These are phyloP conservation scores for Aix galericulata DNA, from an alignment of 2,113 vertebrate species.

Conservation along the genomic window DNA sequence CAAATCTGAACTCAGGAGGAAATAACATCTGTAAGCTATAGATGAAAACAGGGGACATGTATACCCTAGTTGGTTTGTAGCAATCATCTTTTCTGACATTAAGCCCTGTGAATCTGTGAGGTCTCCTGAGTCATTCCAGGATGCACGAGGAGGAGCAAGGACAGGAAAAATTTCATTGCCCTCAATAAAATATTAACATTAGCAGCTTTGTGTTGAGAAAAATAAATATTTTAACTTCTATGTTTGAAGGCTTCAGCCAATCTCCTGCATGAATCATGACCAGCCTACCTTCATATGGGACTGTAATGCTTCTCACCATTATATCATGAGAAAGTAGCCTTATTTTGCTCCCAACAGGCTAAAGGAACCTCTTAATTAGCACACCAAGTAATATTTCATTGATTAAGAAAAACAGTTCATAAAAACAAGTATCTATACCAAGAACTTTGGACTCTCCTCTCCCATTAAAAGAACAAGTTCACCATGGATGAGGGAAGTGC, in stretches of 20 bases:
- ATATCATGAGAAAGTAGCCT: background rate
- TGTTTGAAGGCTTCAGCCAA: background rate
- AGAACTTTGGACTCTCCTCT: background rate
- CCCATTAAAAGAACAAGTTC: background rate
- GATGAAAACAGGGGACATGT: background rate
- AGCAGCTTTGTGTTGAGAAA: background rate
- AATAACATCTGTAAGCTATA: background rate
- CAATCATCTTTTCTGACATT: background rate
- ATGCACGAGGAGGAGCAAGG: background rate
- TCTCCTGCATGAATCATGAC: background rate
- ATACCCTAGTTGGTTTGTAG: background rate
- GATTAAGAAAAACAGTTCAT: background rate
- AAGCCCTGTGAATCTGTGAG: background rate
- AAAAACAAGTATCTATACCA: background rate
- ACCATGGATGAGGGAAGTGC: background rate
- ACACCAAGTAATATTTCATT: background rate
- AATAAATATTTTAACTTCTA: background rate
- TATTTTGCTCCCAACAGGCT: background rate
- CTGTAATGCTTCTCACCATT: background rate
- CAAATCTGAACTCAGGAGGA: background rate
- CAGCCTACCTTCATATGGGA: background rate
- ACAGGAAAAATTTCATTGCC: background rate
- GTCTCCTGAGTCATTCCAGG: background rate
- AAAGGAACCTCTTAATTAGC: background rate
- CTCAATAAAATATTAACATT: background rate